Conservation (phyloP, 2,888 invertebrate species). For the Saturnia japonica region DNA sequence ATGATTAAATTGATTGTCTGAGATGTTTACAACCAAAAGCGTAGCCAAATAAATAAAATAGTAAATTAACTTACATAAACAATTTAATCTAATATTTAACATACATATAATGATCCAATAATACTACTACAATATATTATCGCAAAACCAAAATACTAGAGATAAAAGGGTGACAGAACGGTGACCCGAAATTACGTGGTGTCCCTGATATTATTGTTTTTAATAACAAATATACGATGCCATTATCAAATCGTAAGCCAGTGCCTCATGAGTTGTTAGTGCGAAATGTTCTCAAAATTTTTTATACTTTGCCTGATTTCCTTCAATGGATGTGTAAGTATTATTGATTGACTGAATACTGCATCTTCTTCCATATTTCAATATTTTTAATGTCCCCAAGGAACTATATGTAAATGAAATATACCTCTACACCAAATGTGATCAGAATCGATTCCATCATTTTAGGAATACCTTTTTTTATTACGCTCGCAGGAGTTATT, state of each 20-base stretch:
- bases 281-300: neutral
- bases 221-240: slow-evolving; percentile 2
- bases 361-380: neutral
- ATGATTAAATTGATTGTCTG: too few relatives aligned
- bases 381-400: neutral
- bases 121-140: slow-evolving; percentile 7
- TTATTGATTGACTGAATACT: neutral
- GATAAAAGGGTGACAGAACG: neutral
- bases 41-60: too few relatives aligned
- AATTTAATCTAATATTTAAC: neutral
- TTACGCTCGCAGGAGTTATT: neutral
- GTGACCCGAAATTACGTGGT: slow-evolving; percentile 6
- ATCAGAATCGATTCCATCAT: neutral
- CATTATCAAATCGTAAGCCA: neutral
- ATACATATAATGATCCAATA: neutral
- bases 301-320: neutral
- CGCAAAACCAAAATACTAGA: neutral
- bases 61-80: neutral
- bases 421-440: neutral
- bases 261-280: neutral
- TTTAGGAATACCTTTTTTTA: neutral
- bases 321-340: slow-evolving; percentile 3
- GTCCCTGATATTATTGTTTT: slow-evolving; percentile 6
- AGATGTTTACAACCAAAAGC: too few relatives aligned
- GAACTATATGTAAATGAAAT: neutral